Evolutionary conservation across 2,113 vertebrate genomes (phyloP).

Genomic region (Loxodonta africana): DNA sequence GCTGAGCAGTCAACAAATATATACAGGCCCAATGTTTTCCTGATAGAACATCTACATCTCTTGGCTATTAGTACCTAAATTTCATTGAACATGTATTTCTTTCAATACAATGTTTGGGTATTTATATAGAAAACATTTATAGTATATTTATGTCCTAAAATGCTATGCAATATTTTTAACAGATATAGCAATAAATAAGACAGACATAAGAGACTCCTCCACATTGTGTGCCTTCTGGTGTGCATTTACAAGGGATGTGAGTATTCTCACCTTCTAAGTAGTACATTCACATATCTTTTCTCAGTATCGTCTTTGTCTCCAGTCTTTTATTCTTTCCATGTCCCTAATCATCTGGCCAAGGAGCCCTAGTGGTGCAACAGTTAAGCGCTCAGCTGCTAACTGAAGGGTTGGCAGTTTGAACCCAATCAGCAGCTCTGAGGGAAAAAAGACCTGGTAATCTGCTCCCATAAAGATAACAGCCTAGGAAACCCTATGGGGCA

Average conservation of each 20-base stretch:
- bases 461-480: background rate
- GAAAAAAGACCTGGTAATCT: too few species aligned
- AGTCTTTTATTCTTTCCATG: background rate
- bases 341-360: background rate
- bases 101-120: background rate
- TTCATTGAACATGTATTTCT: conserved; percentile 25
- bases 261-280: background rate
- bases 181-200: background rate
- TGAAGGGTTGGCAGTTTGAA: background rate
- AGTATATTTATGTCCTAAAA: conserved; percentile 10
- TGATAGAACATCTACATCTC: background rate
- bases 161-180: background rate
- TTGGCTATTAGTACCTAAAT: conserved; percentile 39
- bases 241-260: background rate
- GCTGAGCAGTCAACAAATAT: background rate
- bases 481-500: background rate
- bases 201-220: background rate
- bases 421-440: too few species aligned
- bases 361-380: background rate
- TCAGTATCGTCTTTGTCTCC: background rate
- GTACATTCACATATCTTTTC: background rate
- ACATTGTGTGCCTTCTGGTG: background rate
- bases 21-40: background rate
- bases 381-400: background rate
- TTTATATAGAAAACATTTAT: conserved; percentile 6